Base-by-base conservation (phyloP, 2,888 invertebrate genomes). In the Diarsia rubi region DNA sequence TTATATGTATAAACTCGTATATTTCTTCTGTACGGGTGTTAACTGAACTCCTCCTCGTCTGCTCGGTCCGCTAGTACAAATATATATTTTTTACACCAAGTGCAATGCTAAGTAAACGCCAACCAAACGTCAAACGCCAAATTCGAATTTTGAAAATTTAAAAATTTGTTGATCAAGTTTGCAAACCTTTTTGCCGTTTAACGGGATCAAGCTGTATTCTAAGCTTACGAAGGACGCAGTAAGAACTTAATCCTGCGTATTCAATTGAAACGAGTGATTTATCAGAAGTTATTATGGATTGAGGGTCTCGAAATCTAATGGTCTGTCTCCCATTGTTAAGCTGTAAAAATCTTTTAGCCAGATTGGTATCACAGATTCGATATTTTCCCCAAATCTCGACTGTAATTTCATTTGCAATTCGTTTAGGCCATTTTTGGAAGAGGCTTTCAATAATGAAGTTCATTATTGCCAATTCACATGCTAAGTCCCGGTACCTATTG, bases 381-480 rank as follows among this genome's bases (percentile, higher is more conserved):
- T 81, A 77, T 70, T 77, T 70, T 63, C 45, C 60, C 69, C 47
- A 77, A 67, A 64, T 70, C 31, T 44, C 70, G 19, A 54, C 70
- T 27, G 63, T 73, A 67, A 83, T 70, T 80, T 42, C 64, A 62
- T 72, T 76, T 71, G 52, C 59, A 66, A 69, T 63, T 69, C 65
- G 52, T 63, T 77, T 44, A 52, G 64, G 47, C 59, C 64, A 73
- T 65, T 67, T 59, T 37, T 67, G 37, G 69, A 60, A 80, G 57
- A 59, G 67, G 60, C 69, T 69, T 83, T 79, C 52, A 31, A 54
- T 79, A 78, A 79, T 73, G 69, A 83, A 65, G 47, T 72, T 79
- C 69, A 52, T 82, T 65, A 72, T 60, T 83, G 49, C 65, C 62
- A 66, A 81, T 78, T 74, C 59, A 82, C 63, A 67, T 49, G 67